Conservation (phyloP, 2,113 vertebrate species). For the Sinocyclocheilus anophthalmus region DNA sequence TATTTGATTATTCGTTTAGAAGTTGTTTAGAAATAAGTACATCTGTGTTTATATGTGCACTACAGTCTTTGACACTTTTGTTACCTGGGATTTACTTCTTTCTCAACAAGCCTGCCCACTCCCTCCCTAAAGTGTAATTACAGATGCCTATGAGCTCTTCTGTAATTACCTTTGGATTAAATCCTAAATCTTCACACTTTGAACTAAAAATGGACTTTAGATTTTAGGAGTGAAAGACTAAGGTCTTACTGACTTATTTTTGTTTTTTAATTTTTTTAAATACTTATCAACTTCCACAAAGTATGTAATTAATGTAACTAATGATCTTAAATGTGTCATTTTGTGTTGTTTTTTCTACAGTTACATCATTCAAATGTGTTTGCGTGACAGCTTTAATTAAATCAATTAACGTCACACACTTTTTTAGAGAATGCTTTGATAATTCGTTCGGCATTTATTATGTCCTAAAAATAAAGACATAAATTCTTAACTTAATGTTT, state of each 20-base stretch:
- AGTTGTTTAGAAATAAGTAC: background rate
- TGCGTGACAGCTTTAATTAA: background rate
- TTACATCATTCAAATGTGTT: background rate
- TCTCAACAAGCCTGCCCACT: background rate
- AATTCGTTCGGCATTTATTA: background rate
- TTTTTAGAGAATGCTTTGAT: background rate
- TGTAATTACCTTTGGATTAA: conserved; percentile 36
- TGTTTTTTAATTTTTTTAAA: background rate
- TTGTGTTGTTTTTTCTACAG: background rate
- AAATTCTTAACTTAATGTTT: conserved; percentile 38
- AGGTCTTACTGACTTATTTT: background rate
- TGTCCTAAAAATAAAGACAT: background rate
- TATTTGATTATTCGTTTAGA: background rate
- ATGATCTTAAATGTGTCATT: background rate
- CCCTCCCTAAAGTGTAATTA: background rate
- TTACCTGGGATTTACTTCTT: background rate
- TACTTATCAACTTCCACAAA: background rate
- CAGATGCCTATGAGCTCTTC: background rate
- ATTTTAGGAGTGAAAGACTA: background rate
- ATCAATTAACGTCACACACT: background rate
- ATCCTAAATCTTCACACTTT: conserved; percentile 12
- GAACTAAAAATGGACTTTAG: conserved; percentile 3
- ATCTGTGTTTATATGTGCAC: background rate
- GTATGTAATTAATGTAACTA: background rate
- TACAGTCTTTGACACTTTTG: background rate